Percentiles rank a stretch among this genome's conserved stretches.
Conservation (phyloP, 2,888 invertebrate species). For the Dolichomitus sp. region DNA sequence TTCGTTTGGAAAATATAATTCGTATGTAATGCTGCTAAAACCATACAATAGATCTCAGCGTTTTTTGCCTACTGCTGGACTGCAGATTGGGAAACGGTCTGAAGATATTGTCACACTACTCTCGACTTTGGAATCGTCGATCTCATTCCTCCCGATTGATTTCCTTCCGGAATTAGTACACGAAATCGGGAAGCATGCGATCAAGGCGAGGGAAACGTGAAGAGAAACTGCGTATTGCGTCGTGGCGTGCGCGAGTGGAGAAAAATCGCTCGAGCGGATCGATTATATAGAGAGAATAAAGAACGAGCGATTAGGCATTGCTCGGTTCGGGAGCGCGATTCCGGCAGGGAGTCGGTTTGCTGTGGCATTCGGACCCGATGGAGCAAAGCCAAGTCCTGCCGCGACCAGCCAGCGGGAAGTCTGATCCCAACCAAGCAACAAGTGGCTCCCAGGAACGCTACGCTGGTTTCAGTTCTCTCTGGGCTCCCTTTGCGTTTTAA, state of each 20-base stretch:
- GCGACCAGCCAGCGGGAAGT: conserved; percentile 80
- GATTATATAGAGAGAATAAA: conserved; percentile 75
- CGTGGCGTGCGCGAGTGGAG: conserved; percentile 4
- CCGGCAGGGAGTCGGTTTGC: conserved; percentile 76
- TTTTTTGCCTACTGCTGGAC: not conserved
- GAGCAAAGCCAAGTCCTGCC: conserved; percentile 78
- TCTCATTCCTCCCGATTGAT: conserved; percentile 12
- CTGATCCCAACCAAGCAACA: conserved; percentile 80
- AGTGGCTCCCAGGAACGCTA: conserved; percentile 81
- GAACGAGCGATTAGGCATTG: conserved; percentile 78
- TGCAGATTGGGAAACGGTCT: conserved; percentile 1
- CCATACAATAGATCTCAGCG: not conserved
- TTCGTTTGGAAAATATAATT: not conserved
- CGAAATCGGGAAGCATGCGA: conserved; percentile 5
- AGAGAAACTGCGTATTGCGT: conserved; percentile 32
- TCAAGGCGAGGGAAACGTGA: conserved; percentile 50
- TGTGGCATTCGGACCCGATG: conserved; percentile 80
- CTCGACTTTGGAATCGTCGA: conserved; percentile 1
- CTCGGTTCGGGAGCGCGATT: conserved; percentile 51
- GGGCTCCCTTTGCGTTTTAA: conserved; percentile 30
- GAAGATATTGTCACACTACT: not conserved
- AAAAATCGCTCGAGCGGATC: conserved; percentile 41
- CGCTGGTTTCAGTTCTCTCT: conserved; percentile 22
- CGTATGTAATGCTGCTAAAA: not conserved
- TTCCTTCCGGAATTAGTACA: not conserved